Conservation (phyloP, 2,797 vertebrate genomes). For the Glossophaga mutica region DNA sequence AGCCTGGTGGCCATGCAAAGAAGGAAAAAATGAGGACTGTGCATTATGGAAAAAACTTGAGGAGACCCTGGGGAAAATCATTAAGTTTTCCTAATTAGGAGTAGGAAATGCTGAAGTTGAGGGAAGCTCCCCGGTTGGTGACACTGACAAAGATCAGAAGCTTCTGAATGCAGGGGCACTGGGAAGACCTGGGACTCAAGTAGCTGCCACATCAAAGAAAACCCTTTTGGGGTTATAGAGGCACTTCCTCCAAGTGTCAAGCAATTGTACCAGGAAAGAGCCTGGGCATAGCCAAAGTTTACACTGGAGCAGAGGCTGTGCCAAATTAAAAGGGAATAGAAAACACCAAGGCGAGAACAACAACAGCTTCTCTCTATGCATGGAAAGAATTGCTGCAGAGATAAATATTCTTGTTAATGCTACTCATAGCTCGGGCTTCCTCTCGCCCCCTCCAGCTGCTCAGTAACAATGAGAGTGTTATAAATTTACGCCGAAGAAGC, state of each 20-base stretch:
- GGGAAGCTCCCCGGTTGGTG: background rate
- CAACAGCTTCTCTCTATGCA: constrained; percentile 41
- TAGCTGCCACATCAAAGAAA: constrained; percentile 59
- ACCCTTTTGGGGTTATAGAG: background rate
- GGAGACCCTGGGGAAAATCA: background rate
- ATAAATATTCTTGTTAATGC: constrained; percentile 61
- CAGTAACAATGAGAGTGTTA: constrained; percentile 65
- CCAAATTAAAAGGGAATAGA: constrained; percentile 57
- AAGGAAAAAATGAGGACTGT: background rate
- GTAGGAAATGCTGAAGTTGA: background rate
- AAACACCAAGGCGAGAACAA: constrained; percentile 42
- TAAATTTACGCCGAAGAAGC: constrained; percentile 59
- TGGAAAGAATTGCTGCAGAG: constrained; percentile 68
- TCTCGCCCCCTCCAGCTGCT: constrained; percentile 61
- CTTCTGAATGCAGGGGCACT: background rate
- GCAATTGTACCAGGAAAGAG: constrained; percentile 59
- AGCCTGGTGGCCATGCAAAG: background rate
- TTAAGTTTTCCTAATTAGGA: background rate
- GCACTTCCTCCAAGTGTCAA: constrained; percentile 53
- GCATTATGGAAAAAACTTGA: background rate
- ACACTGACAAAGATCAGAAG: background rate
- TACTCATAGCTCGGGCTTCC: constrained; percentile 59
- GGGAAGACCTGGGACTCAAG: background rate
- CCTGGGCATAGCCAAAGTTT: constrained; percentile 39
- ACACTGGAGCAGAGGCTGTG: constrained; percentile 53